Base-by-base conservation (phyloP, 2,888 invertebrate genomes). In the Chymomyza amoena region DNA sequence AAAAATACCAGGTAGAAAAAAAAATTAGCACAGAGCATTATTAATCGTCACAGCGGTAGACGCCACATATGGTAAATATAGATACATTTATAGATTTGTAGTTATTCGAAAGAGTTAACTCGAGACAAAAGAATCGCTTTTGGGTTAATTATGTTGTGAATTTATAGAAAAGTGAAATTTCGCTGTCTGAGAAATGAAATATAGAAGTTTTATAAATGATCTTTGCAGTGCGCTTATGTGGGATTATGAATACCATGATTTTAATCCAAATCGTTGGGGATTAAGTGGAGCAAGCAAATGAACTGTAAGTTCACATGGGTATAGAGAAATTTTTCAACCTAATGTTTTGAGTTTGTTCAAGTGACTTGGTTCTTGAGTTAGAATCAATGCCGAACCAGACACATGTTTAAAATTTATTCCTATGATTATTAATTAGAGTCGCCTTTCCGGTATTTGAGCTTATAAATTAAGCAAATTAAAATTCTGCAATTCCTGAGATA, bases 81-180 rank as follows among this genome's bases (percentile, higher is more conserved):
- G 13, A 13, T 45, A 45, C 13, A 45, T 45, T 45, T 45, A 13
- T 13, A 45, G 39, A 45, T 45, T 10, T 45, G 39, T 45, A 45
- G 39, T 45, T 45, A 45, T 45, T 13, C 13, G 39, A 0, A 4
- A 32, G 39, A 45, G 39, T 45, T 45, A 45, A 45, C 13, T 45
- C 39, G 39, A 45, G 39, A 45, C 39, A 45, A 45, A 45, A 13
- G 13, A 10, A 54, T 54, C 20, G 9, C 9, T 54, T 18, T 54
- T 54, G 20, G 54, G 20, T 54, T 54, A 54, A 54, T 54, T 54
- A 54, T 54, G 54, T 54, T 54, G 20, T 54, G 16, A 54, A 54
- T 54, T 54, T 54, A n/a, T 6, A 16, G 20, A 54, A 54, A 54
- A 86, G 82, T 83, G 86, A 83, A 83, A 83, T 84, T 81, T 78